Evolutionary conservation across 2,797 vertebrate genomes (phyloP), one percentile per base, ranked within the genome.

Genomic region (Arrhamphus sclerolepis): DNA sequence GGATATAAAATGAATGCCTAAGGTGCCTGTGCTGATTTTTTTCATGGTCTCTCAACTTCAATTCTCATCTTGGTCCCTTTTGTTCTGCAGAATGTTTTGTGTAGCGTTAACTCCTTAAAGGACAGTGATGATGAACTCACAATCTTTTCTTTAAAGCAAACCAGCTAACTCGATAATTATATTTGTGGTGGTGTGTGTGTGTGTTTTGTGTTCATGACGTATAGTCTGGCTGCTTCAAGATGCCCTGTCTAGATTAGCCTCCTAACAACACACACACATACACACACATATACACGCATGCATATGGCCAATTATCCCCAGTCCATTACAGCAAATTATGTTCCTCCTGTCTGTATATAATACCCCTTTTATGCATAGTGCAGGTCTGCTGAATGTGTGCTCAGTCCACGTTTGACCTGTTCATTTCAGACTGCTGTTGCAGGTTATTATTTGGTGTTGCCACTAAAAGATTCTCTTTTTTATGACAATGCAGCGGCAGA

Each of bases 231-330:
- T 43, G n/a, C 29, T 58, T 73, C 48, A 66, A 63, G 28, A 62
- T 46, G 58, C 62, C 53, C 44, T 60, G 65, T 46, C 46, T 68
- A 28, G 49, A 75, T 71, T 57, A 74, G 72, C 54, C 60, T 70
- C 61, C 18, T 55, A 56, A 62, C 44, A 73, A 42, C 21, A 28
- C 44, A 48, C n/a, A 26, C 22, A n/a, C 65, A 53, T 39, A 28
- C 29, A 31, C 19, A 44, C 9, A 29, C 31, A 52, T 22, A 47
- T 26, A 63, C 51, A 34, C 13, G 47, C 43, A 66, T 43, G 29
- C 41, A 81, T 42, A 64, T 52, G 55, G 55, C 44, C 56, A 80
- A 60, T 68, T 72, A 80, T 77, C 21, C 46, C n/a, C 28, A 61
- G 26, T 51, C 51, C 52, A 48, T 71, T 72, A 63, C 29, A 56